These are phyloP conservation scores for Phenganax subtilis DNA, from an alignment of 92 coral and sea anemone species.

Conservation along the genomic window DNA sequence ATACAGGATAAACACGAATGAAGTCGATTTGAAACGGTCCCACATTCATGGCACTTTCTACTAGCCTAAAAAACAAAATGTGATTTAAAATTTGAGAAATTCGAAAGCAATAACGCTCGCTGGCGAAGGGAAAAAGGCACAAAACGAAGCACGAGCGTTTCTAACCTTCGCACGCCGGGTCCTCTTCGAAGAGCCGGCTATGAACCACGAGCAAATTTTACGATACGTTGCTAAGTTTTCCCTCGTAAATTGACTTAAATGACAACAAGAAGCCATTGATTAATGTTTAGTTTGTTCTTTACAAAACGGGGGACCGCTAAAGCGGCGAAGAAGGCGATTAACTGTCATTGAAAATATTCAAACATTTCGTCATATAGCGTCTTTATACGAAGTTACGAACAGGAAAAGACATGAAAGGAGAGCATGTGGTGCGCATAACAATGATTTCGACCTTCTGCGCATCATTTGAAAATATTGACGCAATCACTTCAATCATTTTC, in stretches of 20 bases:
- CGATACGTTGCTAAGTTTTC: constrained; percentile 74
- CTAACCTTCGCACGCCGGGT: constrained; percentile 95
- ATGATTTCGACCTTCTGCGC: constrained; percentile 16
- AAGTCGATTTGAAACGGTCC: constrained; percentile 81
- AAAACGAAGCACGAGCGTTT: constrained; percentile 22
- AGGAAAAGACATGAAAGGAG: constrained; percentile 23
- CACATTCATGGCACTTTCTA: constrained; percentile 88
- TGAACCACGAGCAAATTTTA: constrained; percentile 82
- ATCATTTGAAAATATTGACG: not conserved
- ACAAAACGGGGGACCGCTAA: constrained; percentile 22
- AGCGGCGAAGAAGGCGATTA: constrained; percentile 21
- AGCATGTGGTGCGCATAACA: constrained; percentile 31
- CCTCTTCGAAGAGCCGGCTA: constrained; percentile 75
- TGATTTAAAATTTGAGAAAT: constrained; percentile 19
- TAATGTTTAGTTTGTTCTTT: not conserved
- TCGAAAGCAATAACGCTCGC: not conserved
- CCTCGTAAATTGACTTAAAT: constrained; percentile 31
- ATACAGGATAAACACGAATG: constrained; percentile 94
- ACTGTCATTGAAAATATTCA: not conserved
- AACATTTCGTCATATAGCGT: not conserved
- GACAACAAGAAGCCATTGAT: constrained; percentile 33
- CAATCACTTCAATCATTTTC: not conserved
- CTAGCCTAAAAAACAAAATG: constrained; percentile 58
- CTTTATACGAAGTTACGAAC: not conserved
- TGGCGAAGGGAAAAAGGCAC: not conserved